Percentiles rank a stretch among this genome's conserved stretches.
phyloP scores from a whole-genome alignment of 2,113 vertebrate species.

The Salvelinus alpinus region DNA sequence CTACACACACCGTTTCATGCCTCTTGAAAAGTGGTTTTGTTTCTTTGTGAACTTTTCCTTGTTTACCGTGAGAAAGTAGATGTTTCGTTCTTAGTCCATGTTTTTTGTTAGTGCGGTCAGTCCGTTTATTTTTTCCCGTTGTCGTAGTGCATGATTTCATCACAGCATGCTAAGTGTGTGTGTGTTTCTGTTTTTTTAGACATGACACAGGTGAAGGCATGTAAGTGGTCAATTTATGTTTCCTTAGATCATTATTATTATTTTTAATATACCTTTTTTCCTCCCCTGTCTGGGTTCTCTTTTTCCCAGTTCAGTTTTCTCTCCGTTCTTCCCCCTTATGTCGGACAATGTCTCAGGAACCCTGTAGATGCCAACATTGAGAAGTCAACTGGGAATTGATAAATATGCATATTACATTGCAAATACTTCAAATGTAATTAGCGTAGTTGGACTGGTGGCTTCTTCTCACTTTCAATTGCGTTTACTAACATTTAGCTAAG shows the following conservation, averaged over 20 bases:
- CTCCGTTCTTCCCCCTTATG: background rate
- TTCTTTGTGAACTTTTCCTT: background rate
- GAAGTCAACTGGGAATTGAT: conserved; percentile 2
- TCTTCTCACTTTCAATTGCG: background rate
- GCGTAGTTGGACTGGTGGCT: background rate
- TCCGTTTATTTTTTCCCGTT: conserved; percentile 54
- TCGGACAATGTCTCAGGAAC: conserved; percentile 17
- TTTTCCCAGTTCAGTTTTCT: conserved; percentile 9
- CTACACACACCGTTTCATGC: conserved; percentile 1
- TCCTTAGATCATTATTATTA: conserved; percentile 57
- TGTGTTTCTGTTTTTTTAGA: conserved; percentile 85
- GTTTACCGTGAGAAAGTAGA: background rate
- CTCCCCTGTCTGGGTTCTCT: background rate
- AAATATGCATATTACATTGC: background rate
- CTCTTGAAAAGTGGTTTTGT: conserved; percentile 5
- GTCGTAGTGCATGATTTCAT: conserved; percentile 78
- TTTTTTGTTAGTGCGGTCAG: background rate
- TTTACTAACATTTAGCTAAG: background rate
- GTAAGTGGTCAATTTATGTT: conserved; percentile 86
- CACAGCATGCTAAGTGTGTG: conserved; percentile 84
- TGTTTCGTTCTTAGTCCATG: background rate
- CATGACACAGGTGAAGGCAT: conserved; percentile 92
- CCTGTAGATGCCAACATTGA: conserved; percentile 11
- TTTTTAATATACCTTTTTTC: background rate
- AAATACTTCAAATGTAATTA: background rate